Evolutionary conservation across 2,888 invertebrate genomes (phyloP).

Genomic region (Escarpia spicata): DNA sequence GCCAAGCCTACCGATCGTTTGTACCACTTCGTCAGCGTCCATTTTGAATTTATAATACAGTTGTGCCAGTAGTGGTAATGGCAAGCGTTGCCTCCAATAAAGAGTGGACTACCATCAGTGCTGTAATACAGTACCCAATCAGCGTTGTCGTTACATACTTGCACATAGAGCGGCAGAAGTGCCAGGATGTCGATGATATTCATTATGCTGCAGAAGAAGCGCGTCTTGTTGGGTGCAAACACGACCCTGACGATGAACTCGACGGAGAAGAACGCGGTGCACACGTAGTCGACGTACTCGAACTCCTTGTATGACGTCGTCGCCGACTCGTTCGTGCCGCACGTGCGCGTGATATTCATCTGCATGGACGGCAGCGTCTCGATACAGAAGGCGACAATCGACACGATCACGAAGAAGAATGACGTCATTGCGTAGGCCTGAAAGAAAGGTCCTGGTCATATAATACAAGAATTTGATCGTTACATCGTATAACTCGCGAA

Average conservation of each 20-base stretch:
- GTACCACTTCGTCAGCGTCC: too few species aligned
- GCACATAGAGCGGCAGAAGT: conserved; percentile 61
- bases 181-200: conserved; percentile 63
- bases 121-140: background rate
- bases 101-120: too few species aligned
- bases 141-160: background rate
- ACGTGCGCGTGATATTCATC: conserved; percentile 40
- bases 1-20: too few species aligned
- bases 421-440: conserved; percentile 62
- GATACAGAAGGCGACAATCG: conserved; percentile 62
- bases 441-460: conserved; percentile 28
- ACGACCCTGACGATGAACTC: conserved; percentile 58
- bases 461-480: background rate
- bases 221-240: conserved; percentile 56
- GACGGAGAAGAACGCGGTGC: conserved; percentile 61
- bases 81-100: too few species aligned
- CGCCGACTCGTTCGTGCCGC: conserved; percentile 21
- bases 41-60: too few species aligned
- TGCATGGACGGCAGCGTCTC: conserved; percentile 58
- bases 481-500: background rate
- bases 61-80: too few species aligned
- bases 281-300: conserved; percentile 57
- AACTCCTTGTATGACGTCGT: conserved; percentile 39
- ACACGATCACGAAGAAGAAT: conserved; percentile 59
- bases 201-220: conserved; percentile 57